Base-by-base conservation (phyloP, 2,113 vertebrate genomes). In the Callopanchax toddi region DNA sequence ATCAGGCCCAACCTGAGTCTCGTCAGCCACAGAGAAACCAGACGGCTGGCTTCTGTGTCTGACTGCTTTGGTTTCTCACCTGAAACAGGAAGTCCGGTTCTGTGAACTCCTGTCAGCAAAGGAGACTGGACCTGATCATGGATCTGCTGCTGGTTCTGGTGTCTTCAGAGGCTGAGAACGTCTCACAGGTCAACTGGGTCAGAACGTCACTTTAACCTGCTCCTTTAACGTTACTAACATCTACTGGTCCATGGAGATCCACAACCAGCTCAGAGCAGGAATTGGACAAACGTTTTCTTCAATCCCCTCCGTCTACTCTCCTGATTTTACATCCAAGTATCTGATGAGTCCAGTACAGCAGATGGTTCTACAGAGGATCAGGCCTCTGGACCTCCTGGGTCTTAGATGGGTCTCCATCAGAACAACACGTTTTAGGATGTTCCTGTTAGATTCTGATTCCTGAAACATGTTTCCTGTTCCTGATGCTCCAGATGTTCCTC, bases 341-440 rank as follows among this genome's bases (percentile, higher is more conserved):
- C 8, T 0, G 11, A 12, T 17, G 20, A 2, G 20, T 59, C 54
- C 48, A 2, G 60, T 12, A 48, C 48, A 36, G n/a, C 46, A 36
- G 60, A 54, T 0, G 73, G 25, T 11, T 39, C 1, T 77, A 77
- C 23, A 1, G 0, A 22, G 0, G 18, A 61, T 2, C 32, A 12
- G 0, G 21, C 1, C 16, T 0, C 6, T 0, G 2, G 15, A 0
- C 2, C 13, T 44, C 2, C 0, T 0, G 0, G 26, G 11, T 45
- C 1, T 23, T 16, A 32, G 46, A 0, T 2, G 18, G 17, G n/a
- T 67, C 11, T 1, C 0, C 1, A 5, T 45, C 43, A 20, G 5
- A 3, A 8, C 43, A 45, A n/a, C 5, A 11, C 11, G 3, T 8
- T 18, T 4, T 8, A 3, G 8, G 15, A n/a, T 17, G n/a, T 6